A percentile compares a stretch with the other conserved stretches of the same genome.
Conservation (phyloP, 2,888 invertebrate species). For the Cephus spinipes region DNA sequence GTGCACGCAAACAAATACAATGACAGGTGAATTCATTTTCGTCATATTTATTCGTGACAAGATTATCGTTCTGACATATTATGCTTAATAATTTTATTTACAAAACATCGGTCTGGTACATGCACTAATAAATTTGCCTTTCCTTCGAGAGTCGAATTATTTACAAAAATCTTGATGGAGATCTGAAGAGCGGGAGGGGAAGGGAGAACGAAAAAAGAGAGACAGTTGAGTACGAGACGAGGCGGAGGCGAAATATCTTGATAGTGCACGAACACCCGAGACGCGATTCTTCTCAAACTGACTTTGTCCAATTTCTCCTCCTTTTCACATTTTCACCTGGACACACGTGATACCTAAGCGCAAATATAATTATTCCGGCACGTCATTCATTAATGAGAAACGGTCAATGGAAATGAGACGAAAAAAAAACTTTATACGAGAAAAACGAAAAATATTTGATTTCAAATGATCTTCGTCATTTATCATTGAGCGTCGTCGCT, state of each 20-base stretch:
- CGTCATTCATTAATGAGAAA: too few species aligned
- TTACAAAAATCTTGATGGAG: conserved; percentile 48
- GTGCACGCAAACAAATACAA: too few species aligned
- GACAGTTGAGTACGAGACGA: neutral
- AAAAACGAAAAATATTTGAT: too few species aligned
- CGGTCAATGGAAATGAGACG: too few species aligned
- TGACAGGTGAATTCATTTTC: conserved; percentile 1
- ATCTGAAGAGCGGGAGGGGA: too few species aligned
- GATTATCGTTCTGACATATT: conserved; percentile 48
- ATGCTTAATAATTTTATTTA: conserved; percentile 61
- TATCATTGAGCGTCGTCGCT: too few species aligned
- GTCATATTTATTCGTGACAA: conserved; percentile 25
- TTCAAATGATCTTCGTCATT: too few species aligned
- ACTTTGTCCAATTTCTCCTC: neutral
- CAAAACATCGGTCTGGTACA: conserved; percentile 54
- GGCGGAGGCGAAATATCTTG: neutral
- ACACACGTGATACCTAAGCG: too few species aligned
- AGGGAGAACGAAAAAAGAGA: too few species aligned
- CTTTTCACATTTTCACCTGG: neutral
- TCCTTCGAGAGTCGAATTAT: conserved; percentile 45
- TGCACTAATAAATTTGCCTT: conserved; percentile 52
- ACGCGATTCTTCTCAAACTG: conserved; percentile 23
- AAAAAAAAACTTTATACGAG: too few species aligned
- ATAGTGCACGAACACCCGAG: conserved; percentile 33
- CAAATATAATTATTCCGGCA: too few species aligned